These are phyloP conservation scores for Bambusicola thoracicus DNA, from an alignment of 2,113 vertebrate species.

Conservation along the genomic window DNA sequence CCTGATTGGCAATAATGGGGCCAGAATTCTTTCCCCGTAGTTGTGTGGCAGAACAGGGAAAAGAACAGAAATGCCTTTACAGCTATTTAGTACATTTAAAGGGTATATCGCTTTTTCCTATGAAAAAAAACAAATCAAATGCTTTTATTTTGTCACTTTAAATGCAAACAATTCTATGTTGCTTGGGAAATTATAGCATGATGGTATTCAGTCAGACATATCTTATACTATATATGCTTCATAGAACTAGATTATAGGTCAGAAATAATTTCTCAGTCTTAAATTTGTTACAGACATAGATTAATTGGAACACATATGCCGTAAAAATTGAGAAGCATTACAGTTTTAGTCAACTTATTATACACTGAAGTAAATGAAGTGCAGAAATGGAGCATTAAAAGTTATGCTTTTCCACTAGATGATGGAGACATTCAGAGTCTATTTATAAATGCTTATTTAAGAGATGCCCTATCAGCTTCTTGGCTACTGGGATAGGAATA, in stretches of 20 bases:
- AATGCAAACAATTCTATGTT: constrained; percentile 35
- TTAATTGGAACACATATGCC: constrained; percentile 65
- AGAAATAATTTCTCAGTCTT: constrained; percentile 66
- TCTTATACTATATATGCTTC: constrained; percentile 58
- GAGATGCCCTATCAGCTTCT: constrained; percentile 63
- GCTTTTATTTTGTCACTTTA: constrained; percentile 59
- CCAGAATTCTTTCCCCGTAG: not conserved
- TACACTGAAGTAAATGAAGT: constrained; percentile 70
- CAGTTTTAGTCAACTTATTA: constrained; percentile 73
- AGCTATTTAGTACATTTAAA: constrained; percentile 56
- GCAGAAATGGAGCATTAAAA: constrained; percentile 62
- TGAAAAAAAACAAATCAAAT: constrained; percentile 36
- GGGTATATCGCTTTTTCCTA: constrained; percentile 58
- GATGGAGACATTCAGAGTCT: constrained; percentile 65
- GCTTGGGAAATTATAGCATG: constrained; percentile 43
- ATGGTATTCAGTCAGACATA: constrained; percentile 48
- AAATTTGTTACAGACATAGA: constrained; percentile 70
- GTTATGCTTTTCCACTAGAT: constrained; percentile 55
- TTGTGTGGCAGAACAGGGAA: not conserved
- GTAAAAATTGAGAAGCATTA: constrained; percentile 71
- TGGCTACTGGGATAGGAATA: constrained; percentile 71
- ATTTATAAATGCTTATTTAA: constrained; percentile 69
- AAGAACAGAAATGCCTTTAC: constrained; percentile 50
- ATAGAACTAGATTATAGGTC: constrained; percentile 60
- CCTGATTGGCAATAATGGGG: not conserved